Conservation (phyloP, 2,797 vertebrate species). For the Peromyscus nudipes region DNA sequence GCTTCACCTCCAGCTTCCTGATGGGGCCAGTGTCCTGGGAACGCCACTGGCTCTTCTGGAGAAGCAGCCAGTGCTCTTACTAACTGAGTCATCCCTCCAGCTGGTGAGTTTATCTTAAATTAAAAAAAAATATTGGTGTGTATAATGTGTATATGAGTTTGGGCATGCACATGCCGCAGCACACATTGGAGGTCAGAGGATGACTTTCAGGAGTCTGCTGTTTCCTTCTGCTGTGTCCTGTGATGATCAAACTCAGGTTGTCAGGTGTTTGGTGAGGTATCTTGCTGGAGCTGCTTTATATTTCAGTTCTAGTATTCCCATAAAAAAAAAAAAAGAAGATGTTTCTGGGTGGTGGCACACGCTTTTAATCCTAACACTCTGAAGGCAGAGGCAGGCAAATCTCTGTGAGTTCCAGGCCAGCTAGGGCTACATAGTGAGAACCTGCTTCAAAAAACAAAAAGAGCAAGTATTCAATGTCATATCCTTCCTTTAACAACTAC, state of each 20-base stretch:
- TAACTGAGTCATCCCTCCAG: neutral
- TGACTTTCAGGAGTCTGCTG: too few relatives aligned
- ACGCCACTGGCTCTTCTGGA: neutral
- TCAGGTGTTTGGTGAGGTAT: too few relatives aligned
- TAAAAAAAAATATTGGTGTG: neutral
- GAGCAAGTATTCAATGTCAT: neutral
- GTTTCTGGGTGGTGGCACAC: neutral
- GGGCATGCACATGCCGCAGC: neutral
- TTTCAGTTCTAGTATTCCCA: constrained; percentile 38
- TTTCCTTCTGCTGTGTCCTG: neutral
- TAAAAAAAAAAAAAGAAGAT: neutral
- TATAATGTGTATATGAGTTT: neutral
- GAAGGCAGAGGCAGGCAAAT: neutral
- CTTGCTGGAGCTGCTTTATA: neutral
- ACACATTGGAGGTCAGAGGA: neutral
- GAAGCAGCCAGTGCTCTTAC: neutral
- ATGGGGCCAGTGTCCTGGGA: neutral
- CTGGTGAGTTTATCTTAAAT: neutral
- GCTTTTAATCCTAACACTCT: neutral
- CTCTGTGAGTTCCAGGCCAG: neutral
- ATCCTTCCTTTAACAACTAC: neutral
- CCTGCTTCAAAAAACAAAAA: neutral
- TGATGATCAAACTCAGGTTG: neutral
- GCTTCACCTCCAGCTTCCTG: neutral
- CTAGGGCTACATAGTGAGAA: neutral